phyloP scores from a whole-genome alignment of 2,888 invertebrate species.

The Dicycla oo region DNA sequence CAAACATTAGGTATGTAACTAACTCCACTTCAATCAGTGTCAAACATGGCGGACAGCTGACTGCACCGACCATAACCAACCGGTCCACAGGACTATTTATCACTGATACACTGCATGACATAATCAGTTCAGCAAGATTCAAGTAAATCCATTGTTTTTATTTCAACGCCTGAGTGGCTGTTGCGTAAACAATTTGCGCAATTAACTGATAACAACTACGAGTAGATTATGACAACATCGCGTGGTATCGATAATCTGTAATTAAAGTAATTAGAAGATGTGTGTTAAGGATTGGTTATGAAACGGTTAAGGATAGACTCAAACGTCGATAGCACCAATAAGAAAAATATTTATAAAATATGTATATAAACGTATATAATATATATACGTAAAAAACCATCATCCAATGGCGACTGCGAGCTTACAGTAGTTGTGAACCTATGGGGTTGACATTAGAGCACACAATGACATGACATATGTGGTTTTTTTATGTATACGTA shows the following conservation, averaged over 20 bases:
- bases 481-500: too few species aligned
- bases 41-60: conserved; percentile 1
- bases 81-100: conserved; percentile 2
- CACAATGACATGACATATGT: too few species aligned
- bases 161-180: conserved; percentile 18
- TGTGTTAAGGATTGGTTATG: conserved; percentile 3
- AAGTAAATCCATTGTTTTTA: conserved; percentile 52
- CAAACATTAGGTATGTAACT: background rate
- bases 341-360: too few species aligned
- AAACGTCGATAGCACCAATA: too few species aligned
- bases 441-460: too few species aligned
- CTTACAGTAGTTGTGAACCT: too few species aligned
- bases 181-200: conserved; percentile 50
- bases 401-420: too few species aligned
- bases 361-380: too few species aligned
- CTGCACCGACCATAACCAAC: conserved; percentile 19
- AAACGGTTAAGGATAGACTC: background rate
- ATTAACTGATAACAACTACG: conserved; percentile 27
- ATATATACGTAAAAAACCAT: too few species aligned
- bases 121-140: conserved; percentile 46
- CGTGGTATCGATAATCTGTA: background rate
- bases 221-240: too few species aligned
- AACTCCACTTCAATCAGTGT: background rate
- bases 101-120: conserved; percentile 35
- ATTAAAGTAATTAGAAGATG: conserved; percentile 27